Percentiles rank a stretch among this genome's conserved stretches.
phyloP scores from a whole-genome alignment of 2,113 vertebrate species.

The Balaeniceps rex region DNA sequence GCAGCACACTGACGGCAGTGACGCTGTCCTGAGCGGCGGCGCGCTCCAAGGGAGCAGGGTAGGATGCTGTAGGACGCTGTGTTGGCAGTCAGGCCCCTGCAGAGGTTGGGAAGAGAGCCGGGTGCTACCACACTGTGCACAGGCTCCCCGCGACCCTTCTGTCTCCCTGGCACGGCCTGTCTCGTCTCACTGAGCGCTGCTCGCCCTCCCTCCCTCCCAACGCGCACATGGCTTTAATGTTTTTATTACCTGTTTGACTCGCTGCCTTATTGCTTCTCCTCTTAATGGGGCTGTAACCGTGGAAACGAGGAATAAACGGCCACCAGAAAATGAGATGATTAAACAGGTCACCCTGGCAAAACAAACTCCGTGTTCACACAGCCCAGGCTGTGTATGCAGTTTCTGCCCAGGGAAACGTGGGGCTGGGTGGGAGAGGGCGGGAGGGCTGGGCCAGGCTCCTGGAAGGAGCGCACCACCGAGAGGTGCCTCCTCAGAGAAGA shows the following conservation, averaged over 20 bases:
- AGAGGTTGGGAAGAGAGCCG: background rate
- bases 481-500: background rate
- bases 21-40: background rate
- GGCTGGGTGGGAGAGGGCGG: constrained; percentile 30
- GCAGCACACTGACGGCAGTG: background rate
- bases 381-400: constrained; percentile 79
- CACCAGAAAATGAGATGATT: constrained; percentile 99
- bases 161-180: constrained; percentile 70
- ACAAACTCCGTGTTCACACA: constrained; percentile 91
- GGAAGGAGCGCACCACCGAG: background rate
- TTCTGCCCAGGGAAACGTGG: constrained; percentile 69
- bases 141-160: constrained; percentile 1
- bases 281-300: constrained; percentile 99
- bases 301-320: constrained; percentile 99
- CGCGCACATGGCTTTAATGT: constrained; percentile 98
- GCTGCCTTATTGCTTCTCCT: constrained; percentile 99
- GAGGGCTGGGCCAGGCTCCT: background rate
- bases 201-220: constrained; percentile 78
- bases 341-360: constrained; percentile 99
- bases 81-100: background rate
- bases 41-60: fast-evolving
- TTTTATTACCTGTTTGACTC: constrained; percentile 99
- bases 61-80: background rate
- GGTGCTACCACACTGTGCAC: background rate
- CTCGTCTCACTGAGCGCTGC: constrained; percentile 83